These are phyloP conservation scores for Branchellion lobata DNA, from an alignment of 2,888 invertebrate genomes.

Conservation along the genomic window DNA sequence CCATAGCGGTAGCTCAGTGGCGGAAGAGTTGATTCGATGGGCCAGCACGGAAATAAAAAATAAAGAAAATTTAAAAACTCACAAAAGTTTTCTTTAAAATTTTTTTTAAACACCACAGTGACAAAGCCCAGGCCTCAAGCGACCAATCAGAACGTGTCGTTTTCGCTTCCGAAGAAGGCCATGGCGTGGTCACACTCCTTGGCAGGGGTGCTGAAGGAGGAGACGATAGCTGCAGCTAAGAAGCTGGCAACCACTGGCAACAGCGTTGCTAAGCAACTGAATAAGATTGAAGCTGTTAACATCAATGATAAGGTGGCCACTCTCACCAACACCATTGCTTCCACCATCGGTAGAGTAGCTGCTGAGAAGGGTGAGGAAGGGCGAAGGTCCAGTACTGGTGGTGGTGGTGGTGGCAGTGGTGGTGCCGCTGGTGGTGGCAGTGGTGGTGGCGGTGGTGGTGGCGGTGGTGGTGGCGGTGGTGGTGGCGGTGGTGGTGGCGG, in stretches of 20 bases:
- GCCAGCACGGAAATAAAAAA: no score
- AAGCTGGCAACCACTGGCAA: not conserved
- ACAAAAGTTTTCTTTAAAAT: no score
- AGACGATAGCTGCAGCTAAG: not conserved
- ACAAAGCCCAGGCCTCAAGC: not conserved
- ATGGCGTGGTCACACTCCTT: not conserved
- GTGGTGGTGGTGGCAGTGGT: not conserved
- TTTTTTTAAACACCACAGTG: not conserved
- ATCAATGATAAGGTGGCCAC: not conserved
- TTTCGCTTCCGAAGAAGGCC: not conserved
- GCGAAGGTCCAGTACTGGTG: not conserved
- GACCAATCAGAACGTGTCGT: not conserved
- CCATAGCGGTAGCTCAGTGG: no score
- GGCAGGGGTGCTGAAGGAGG: not conserved
- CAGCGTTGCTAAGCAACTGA: not conserved
- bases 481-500: no score
- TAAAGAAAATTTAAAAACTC: no score
- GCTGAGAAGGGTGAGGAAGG: not conserved
- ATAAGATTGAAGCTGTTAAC: not conserved
- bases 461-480: no score
- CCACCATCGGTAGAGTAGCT: not conserved
- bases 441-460: not conserved
- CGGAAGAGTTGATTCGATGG: no score
- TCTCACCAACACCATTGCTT: not conserved
- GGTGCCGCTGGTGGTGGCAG: not conserved